These are phyloP conservation scores for Lanistes nyassanus DNA, from an alignment of 1,140 invertebrate species.

Conservation along the genomic window DNA sequence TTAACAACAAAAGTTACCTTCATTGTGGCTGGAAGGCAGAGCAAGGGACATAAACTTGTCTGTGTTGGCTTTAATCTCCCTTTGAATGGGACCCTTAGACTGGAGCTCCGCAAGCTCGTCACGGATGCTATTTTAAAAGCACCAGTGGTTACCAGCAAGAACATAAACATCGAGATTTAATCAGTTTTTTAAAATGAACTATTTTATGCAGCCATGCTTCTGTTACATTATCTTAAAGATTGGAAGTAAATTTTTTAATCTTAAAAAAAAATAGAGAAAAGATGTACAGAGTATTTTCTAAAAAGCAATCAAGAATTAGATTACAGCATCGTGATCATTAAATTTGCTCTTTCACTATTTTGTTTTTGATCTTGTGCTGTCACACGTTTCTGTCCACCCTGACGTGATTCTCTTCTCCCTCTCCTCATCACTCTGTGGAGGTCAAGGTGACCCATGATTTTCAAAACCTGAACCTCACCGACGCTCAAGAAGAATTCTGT, in stretches of 20 bases:
- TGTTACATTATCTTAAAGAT: too few species aligned
- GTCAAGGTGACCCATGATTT: neutral
- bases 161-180: neutral
- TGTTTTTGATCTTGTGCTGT: too few species aligned
- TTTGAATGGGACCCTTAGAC: slow-evolving; percentile 39
- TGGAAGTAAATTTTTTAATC: too few species aligned
- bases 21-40: slow-evolving; percentile 61
- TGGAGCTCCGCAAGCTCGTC: slow-evolving; percentile 52
- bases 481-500: slow-evolving; percentile 62
- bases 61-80: slow-evolving; percentile 57
- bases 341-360: too few species aligned
- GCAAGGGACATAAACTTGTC: slow-evolving; percentile 60
- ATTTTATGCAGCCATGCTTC: neutral
- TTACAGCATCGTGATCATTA: too few species aligned
- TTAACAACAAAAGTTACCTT: slow-evolving; percentile 48
- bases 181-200: too few species aligned
- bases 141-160: neutral
- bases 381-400: too few species aligned
- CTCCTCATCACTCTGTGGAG: neutral
- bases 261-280: too few species aligned
- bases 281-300: too few species aligned
- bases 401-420: neutral
- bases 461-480: slow-evolving; percentile 37
- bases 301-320: too few species aligned
- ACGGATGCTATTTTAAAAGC: slow-evolving; percentile 48